A percentile compares a stretch with the other conserved stretches of the same genome.
phyloP scores from a whole-genome alignment of 2,797 vertebrate species.

The Phrynocephalus guinanensis region DNA sequence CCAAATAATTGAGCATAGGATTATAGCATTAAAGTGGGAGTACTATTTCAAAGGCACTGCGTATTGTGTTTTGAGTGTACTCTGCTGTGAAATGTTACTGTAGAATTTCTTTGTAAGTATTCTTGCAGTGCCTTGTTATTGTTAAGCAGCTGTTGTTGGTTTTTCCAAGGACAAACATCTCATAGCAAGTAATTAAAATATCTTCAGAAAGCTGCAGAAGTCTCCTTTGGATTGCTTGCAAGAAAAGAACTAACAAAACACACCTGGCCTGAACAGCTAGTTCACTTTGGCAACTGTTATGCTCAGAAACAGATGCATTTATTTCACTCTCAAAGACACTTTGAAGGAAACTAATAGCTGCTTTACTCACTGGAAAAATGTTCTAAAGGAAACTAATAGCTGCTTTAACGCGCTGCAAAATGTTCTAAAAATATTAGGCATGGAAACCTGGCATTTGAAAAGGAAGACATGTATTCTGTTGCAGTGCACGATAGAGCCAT shows the following conservation, averaged over 20 bases:
- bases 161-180: constrained; percentile 17
- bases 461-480: not conserved
- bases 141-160: not conserved
- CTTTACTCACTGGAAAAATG: not conserved
- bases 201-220: constrained; percentile 20
- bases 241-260: not conserved
- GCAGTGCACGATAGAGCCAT: not conserved
- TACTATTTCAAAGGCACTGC: not conserved
- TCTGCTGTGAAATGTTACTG: constrained; percentile 1
- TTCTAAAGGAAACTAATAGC: not conserved
- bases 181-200: constrained; percentile 25
- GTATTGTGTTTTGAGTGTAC: not conserved
- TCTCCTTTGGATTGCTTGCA: fast-evolving
- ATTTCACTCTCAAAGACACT: not conserved
- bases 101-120: not conserved
- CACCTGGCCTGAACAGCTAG: constrained; percentile 6
- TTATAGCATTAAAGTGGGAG: not conserved
- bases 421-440: not conserved
- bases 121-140: not conserved
- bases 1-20: too few relatives aligned
- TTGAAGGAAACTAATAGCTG: not conserved
- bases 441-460: too few relatives aligned
- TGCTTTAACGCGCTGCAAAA: not conserved
- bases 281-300: constrained; percentile 8
- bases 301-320: not conserved